Evolutionary conservation across 2,113 vertebrate genomes (phyloP).

Genomic region (Notothenia coriiceps): DNA sequence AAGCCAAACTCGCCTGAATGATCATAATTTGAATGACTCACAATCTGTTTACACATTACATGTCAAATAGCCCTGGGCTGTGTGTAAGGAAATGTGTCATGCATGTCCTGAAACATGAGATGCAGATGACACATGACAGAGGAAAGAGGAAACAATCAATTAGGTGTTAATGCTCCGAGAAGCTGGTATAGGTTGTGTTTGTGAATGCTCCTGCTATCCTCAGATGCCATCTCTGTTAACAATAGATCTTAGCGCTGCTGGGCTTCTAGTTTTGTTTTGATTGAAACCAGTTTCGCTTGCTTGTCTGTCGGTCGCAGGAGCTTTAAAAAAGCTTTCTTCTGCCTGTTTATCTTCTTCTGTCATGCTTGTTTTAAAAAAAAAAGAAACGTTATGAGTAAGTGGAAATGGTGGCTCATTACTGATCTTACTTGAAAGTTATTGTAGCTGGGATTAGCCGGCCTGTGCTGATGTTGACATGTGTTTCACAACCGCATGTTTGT

Average conservation of each 20-base stretch:
- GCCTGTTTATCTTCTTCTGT: conserved; percentile 34
- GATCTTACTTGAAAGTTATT: conserved; percentile 39
- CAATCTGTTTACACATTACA: neutral
- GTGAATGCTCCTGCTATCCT: conserved; percentile 8
- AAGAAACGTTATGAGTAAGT: conserved; percentile 31
- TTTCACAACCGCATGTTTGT: conserved; percentile 16
- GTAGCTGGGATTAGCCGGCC: conserved; percentile 8
- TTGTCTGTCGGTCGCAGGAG: conserved; percentile 45
- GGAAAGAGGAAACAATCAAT: conserved; percentile 32
- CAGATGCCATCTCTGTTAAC: conserved; percentile 48
- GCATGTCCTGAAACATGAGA: conserved; percentile 20
- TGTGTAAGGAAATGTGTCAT: conserved; percentile 1
- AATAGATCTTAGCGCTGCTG: conserved; percentile 29
- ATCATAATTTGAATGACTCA: conserved; percentile 30
- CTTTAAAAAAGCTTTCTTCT: conserved; percentile 29
- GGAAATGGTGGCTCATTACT: conserved; percentile 60
- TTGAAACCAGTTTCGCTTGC: conserved; percentile 63
- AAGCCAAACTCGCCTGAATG: neutral
- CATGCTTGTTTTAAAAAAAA: conserved; percentile 20
- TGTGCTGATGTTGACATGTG: conserved; percentile 34
- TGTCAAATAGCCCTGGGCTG: neutral
- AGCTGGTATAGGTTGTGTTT: neutral
- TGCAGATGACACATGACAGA: conserved; percentile 2
- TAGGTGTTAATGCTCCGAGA: conserved; percentile 27
- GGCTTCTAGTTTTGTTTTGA: conserved; percentile 63